Percentiles rank a stretch among this genome's conserved stretches.
Conservation (phyloP, 2,113 vertebrate species). For the Varanus komodoensis region DNA sequence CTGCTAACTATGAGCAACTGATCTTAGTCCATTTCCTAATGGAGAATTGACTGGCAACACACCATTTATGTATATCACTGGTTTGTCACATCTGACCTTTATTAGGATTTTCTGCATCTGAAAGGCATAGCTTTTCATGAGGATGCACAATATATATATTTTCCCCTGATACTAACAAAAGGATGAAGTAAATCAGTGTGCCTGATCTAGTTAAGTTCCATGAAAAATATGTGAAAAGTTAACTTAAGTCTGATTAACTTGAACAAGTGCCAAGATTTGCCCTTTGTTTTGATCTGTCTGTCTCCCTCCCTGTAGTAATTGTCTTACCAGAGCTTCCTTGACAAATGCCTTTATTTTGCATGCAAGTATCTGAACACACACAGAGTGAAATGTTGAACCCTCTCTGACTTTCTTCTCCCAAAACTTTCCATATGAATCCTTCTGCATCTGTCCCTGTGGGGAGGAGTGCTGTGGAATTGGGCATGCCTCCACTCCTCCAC, state of each 20-base stretch:
- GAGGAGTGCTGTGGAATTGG: no score
- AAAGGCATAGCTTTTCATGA: constrained; percentile 2
- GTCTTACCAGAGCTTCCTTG: no score
- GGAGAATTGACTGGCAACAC: not conserved
- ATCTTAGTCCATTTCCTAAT: not conserved
- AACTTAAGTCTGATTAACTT: no score
- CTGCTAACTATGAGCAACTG: not conserved
- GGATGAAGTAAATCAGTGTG: not conserved
- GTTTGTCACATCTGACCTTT: constrained; percentile 16
- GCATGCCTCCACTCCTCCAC: no score
- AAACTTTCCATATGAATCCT: no score
- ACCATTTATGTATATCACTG: constrained; percentile 13
- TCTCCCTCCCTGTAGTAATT: no score
- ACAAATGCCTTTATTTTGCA: no score
- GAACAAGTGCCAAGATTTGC: not conserved
- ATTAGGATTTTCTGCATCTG: not conserved
- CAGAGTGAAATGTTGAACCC: no score
- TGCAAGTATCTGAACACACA: no score
- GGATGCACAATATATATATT: not conserved
- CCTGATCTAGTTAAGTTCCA: not conserved
- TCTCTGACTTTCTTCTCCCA: no score
- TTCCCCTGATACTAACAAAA: not conserved
- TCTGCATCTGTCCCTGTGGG: no score
- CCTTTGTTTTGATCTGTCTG: no score
- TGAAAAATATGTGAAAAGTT: not conserved